Conservation (phyloP, 1,140 invertebrate species). For the Pararge aegeria region DNA sequence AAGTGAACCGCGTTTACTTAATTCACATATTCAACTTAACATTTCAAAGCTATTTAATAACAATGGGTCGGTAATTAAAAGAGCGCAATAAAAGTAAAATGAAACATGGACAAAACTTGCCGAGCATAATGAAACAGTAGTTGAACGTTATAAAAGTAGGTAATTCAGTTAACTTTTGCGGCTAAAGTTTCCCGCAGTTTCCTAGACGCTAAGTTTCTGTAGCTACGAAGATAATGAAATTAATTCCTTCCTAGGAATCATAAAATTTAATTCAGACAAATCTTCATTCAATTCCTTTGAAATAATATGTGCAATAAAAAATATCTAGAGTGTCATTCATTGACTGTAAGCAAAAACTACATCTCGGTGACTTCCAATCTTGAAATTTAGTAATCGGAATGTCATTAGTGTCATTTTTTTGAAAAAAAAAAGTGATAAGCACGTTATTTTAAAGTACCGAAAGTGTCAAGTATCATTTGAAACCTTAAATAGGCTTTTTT, state of each 20-base stretch:
- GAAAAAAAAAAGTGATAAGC: too few relatives aligned
- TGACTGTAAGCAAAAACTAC: too few relatives aligned
- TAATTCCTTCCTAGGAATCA: not conserved
- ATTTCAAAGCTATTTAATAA: too few relatives aligned
- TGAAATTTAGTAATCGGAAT: too few relatives aligned
- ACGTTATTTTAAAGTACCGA: too few relatives aligned
- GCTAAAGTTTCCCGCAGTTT: not conserved
- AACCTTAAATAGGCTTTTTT: too few relatives aligned
- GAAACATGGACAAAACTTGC: not conserved
- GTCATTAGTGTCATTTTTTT: too few relatives aligned
- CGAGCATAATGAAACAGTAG: not conserved
- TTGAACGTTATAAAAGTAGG: not conserved
- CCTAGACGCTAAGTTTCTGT: not conserved
- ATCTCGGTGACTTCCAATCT: too few relatives aligned
- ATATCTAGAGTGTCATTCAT: not conserved
- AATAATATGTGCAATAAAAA: not conserved
- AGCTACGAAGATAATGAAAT: not conserved
- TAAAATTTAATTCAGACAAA: not conserved
- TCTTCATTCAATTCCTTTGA: not conserved
- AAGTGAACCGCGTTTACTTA: too few relatives aligned
- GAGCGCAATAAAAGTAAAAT: not conserved
- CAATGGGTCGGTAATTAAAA: not conserved
- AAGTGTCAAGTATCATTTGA: too few relatives aligned
- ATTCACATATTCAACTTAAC: too few relatives aligned
- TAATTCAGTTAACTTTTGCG: not conserved